phyloP scores from a whole-genome alignment of 2,797 vertebrate species.

The Prunella strophiata region DNA sequence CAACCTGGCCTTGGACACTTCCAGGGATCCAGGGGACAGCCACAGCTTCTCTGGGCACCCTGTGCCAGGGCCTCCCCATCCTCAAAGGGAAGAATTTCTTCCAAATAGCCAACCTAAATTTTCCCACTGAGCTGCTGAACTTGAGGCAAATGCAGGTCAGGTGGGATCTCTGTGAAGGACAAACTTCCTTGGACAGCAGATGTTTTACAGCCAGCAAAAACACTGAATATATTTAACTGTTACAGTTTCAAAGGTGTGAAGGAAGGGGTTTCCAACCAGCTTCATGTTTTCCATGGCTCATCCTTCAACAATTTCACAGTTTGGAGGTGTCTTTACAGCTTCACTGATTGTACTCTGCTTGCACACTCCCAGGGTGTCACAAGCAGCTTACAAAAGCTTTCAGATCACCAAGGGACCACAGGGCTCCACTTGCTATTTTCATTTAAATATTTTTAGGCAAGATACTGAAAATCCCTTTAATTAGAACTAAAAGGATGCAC shows the following conservation, averaged over 20 bases:
- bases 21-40: neutral
- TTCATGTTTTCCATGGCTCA: neutral
- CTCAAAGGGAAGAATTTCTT: neutral
- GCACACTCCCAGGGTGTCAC: neutral
- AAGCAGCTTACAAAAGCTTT: neutral
- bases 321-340: neutral
- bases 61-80: neutral
- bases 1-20: fast-evolving
- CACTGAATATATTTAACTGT: neutral
- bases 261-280: neutral
- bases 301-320: neutral
- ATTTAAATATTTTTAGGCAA: neutral
- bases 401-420: neutral
- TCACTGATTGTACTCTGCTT: neutral
- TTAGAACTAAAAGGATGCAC: neutral
- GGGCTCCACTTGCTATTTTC: neutral
- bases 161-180: neutral
- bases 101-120: neutral
- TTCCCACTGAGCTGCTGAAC: neutral
- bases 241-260: neutral
- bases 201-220: neutral
- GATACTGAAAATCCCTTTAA: neutral
- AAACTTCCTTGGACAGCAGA: neutral
- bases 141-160: neutral
- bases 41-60: neutral